Evolutionary conservation across 2,797 vertebrate species (phyloP).

Genomic region (Chrysocyon brachyurus): DNA sequence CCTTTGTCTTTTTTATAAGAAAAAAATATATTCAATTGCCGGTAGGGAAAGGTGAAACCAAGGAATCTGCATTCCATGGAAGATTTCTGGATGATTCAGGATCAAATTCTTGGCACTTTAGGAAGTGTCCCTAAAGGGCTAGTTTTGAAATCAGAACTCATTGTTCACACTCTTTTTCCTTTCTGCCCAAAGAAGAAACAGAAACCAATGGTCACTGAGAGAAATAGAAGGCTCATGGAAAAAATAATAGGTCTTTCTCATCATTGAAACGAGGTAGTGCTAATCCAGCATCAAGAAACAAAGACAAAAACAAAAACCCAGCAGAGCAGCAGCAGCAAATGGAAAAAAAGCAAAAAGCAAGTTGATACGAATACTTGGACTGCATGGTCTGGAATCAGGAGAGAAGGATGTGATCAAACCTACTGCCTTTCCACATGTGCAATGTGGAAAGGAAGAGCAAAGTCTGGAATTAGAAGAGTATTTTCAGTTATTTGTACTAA

Average conservation of each 20-base stretch:
- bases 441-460: neutral
- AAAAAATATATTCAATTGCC: neutral
- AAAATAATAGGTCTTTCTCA: conserved; percentile 47
- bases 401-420: neutral
- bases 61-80: neutral
- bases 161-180: neutral
- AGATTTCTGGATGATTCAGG: neutral
- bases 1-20: conserved; percentile 9
- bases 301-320: neutral
- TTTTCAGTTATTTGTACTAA: neutral
- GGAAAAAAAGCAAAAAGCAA: neutral
- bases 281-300: neutral
- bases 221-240: neutral
- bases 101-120: neutral
- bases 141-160: conserved; percentile 64
- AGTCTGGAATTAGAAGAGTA: neutral
- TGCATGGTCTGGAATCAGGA: neutral
- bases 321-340: neutral
- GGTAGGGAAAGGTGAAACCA: neutral
- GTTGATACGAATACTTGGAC: neutral
- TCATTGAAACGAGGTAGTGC: neutral
- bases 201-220: neutral
- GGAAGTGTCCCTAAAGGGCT: neutral
- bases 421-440: rapidly evolving
- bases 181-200: conserved; percentile 39